Conservation (phyloP, 2,797 vertebrate genomes). For the Gambusia yucatana region DNA sequence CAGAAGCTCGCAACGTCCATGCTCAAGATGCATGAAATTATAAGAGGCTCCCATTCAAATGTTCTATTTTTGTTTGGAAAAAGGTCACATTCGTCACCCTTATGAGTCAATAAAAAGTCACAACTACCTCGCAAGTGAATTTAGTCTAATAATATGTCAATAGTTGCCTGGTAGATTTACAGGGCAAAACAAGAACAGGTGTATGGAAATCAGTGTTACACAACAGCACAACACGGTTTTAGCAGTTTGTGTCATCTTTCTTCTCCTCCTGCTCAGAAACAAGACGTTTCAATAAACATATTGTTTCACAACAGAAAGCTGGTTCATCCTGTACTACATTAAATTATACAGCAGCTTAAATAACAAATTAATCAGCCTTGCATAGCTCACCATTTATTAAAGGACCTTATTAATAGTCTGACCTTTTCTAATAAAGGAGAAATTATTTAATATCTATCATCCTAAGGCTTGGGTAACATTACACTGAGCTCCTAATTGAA, state of each 20-base stretch:
- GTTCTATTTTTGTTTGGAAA: background rate
- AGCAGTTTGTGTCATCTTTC: background rate
- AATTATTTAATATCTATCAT: background rate
- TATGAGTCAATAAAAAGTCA: background rate
- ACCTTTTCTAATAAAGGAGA: background rate
- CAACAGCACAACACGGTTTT: slow-evolving; percentile 24
- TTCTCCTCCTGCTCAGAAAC: background rate
- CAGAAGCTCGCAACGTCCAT: slow-evolving; percentile 50
- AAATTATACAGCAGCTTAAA: background rate
- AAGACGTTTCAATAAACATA: background rate
- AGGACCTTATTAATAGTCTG: background rate
- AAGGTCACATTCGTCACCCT: background rate
- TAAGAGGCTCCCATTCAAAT: slow-evolving; percentile 16
- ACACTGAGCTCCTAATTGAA: background rate
- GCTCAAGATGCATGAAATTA: slow-evolving; percentile 31
- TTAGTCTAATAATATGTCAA: slow-evolving; percentile 30
- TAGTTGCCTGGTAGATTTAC: slow-evolving; percentile 43
- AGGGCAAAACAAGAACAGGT: slow-evolving; percentile 40
- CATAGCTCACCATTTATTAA: background rate
- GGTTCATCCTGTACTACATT: background rate
- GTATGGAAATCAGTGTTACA: slow-evolving; percentile 29
- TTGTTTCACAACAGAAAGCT: background rate
- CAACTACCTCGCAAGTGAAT: background rate
- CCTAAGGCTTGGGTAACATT: background rate
- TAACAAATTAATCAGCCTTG: background rate